phyloP scores from a whole-genome alignment of 2,113 vertebrate genomes.

The Sakesphorus luctuosus region DNA sequence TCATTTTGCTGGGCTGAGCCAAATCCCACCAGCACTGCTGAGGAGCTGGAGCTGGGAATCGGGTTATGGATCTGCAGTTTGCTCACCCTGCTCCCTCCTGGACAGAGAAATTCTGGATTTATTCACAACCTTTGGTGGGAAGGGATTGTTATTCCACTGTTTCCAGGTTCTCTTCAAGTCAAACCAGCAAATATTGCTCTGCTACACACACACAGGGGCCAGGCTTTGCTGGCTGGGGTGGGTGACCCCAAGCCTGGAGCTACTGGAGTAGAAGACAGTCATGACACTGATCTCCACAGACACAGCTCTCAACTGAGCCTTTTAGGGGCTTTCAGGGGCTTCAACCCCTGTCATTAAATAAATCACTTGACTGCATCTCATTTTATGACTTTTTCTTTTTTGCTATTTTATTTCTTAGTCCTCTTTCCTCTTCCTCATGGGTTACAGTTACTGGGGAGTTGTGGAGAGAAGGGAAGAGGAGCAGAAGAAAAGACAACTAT shows the following conservation, averaged over 20 bases:
- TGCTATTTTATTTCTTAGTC: no score
- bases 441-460: no score
- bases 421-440: no score
- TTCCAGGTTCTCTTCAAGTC: background rate
- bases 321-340: no score
- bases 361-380: no score
- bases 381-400: no score
- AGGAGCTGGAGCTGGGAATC: background rate
- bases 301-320: no score
- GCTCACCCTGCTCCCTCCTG: background rate
- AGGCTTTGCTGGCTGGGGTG: background rate
- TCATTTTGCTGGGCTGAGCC: background rate
- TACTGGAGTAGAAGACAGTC: background rate
- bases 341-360: no score
- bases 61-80: background rate
- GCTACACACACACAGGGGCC: accelerated
- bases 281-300: no score
- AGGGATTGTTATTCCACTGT: background rate
- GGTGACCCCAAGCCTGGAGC: background rate
- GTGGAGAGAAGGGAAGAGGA: no score
- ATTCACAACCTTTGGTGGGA: no score
- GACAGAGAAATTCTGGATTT: background rate
- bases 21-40: accelerated
- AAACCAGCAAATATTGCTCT: background rate
- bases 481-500: no score